Evolutionary conservation across 2,797 vertebrate species (phyloP).

Genomic region (Gadopsis marmoratus): DNA sequence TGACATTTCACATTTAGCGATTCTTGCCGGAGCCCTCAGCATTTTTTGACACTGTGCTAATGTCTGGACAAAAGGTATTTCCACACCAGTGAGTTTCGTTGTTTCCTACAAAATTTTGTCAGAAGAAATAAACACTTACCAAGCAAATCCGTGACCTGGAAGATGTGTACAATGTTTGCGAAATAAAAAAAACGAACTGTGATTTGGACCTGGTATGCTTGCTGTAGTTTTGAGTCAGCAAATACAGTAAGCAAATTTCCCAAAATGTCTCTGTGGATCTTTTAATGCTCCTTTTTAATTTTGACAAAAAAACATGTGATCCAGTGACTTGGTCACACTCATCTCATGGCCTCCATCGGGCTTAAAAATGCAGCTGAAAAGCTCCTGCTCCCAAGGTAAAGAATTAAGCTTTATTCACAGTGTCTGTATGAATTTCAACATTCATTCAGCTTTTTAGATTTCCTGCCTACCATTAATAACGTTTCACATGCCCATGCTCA

Average conservation of each 20-base stretch:
- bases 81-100: too few species aligned
- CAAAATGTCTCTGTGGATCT: not conserved
- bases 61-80: too few species aligned
- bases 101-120: too few species aligned
- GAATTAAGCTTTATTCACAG: not conserved
- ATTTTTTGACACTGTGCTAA: too few species aligned
- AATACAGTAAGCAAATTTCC: not conserved
- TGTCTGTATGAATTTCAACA: not conserved
- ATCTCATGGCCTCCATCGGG: not conserved
- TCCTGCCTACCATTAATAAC: not conserved
- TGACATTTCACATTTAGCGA: too few species aligned
- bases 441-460: not conserved
- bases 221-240: too few species aligned
- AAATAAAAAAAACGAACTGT: not conserved
- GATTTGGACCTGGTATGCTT: not conserved
- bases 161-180: too few species aligned
- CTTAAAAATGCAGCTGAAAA: not conserved
- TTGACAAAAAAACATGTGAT: too few species aligned
- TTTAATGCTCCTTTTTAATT: not conserved
- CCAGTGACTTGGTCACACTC: too few species aligned
- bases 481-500: slow-evolving; percentile 4
- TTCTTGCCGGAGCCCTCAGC: too few species aligned
- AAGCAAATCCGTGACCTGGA: too few species aligned
- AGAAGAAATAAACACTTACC: too few species aligned
- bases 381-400: not conserved